These are phyloP conservation scores for Steinernema khuongi DNA, from an alignment of 1,140 invertebrate species.

Conservation along the genomic window DNA sequence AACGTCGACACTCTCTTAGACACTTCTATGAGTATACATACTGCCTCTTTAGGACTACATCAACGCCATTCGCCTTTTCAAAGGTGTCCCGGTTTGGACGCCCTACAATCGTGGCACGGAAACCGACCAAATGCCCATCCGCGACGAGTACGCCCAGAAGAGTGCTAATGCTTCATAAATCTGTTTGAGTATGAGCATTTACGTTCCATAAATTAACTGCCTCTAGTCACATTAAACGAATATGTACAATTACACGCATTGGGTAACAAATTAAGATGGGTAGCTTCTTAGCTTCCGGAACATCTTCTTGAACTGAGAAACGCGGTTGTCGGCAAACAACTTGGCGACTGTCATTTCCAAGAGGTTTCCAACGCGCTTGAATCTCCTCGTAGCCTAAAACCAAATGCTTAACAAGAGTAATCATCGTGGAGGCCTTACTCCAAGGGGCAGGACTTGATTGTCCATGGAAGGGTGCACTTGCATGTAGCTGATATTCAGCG, in stretches of 20 bases:
- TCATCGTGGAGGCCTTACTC: constrained; percentile 43
- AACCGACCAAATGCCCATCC: constrained; percentile 35
- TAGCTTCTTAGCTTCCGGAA: constrained; percentile 55
- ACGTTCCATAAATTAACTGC: no score
- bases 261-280: constrained; percentile 39
- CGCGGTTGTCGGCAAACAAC: constrained; percentile 49
- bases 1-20: no score
- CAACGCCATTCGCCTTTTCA: constrained; percentile 76
- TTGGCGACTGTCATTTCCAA: constrained; percentile 59
- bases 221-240: background rate
- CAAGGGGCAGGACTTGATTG: constrained; percentile 51
- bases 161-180: background rate
- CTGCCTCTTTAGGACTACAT: constrained; percentile 84
- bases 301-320: constrained; percentile 58
- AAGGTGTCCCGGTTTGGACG: constrained; percentile 85
- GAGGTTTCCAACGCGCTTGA: constrained; percentile 51
- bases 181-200: no score
- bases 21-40: no score
- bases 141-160: constrained; percentile 30
- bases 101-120: constrained; percentile 79
- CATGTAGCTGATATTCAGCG: constrained; percentile 58
- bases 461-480: constrained; percentile 57
- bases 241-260: background rate
- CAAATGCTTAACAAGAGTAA: constrained; percentile 20
- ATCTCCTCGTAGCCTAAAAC: constrained; percentile 53